Base-by-base conservation (phyloP, 2,888 invertebrate genomes). In the Phrixothrix hirtus region DNA sequence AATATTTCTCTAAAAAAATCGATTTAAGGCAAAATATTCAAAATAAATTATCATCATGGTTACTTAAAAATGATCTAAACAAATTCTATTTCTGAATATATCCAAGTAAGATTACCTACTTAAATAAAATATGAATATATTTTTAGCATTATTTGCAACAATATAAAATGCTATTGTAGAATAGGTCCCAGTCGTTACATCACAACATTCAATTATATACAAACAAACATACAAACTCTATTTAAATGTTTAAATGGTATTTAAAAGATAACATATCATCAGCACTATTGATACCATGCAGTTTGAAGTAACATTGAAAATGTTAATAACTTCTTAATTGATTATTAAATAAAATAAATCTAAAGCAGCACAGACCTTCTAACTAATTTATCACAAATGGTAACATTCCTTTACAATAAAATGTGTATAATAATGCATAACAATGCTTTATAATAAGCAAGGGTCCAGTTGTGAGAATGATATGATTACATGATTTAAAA, bases 171-270 rank as follows among this genome's bases (percentile, higher is more conserved):
- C 63, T 62, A 64, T 64, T 61, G 61, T 64, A 61, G 59, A 61
- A 58, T 68, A 69, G 69, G 69, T 69, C 69, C 69, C 69, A 65
- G 66, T 68, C 66, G 63, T 68, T 61, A 67, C 67, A 68, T 69
- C 69, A 68, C 68, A 66, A 50, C 50, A 55, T 55, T 46, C 37
- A 46, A 44, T 39, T 52, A 52, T 52, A 42, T 46, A 52, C 36
- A 46, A 34, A 38, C 36, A 52, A 25, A 35, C 38, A 54, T 38
- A 37, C 43, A 49, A 34, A 41, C 26, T 14, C 21, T 21, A 43
- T 13, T 39, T 17, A 21, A n/a, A 21, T 41, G 14, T 26, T 32
- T 26, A 48, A 48, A 7, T 36, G 49, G 37, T 50, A 27, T 9
- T 38, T 43, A 42, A 27, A 25, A 27, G 36, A 46, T 41, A 42